Evolutionary conservation across 2,113 vertebrate species (phyloP).

Genomic region (Rhinichthys klamathensis): DNA sequence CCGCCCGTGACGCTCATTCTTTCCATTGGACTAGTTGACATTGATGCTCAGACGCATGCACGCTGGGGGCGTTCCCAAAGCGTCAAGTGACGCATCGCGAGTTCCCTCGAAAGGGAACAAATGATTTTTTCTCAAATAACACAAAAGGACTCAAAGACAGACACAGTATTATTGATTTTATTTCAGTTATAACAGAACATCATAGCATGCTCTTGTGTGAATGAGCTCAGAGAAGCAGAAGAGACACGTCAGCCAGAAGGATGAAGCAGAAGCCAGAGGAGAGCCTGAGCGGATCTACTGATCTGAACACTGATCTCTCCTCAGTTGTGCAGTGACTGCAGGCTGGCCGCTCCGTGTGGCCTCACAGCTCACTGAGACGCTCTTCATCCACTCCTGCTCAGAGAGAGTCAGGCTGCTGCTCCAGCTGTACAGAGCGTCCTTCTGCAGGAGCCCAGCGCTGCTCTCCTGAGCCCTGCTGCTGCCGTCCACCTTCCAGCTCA

Average conservation of each 20-base stretch:
- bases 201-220: background rate
- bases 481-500: conserved; percentile 61
- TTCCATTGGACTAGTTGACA: no score
- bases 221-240: background rate
- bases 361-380: conserved; percentile 61
- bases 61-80: no score
- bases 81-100: no score
- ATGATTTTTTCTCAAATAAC: background rate
- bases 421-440: conserved; percentile 40
- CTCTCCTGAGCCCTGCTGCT: conserved; percentile 41
- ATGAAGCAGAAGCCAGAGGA: background rate
- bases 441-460: conserved; percentile 47
- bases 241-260: background rate
- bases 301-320: conserved; percentile 54
- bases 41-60: no score
- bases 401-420: conserved; percentile 58
- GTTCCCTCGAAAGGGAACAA: no score
- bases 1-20: no score
- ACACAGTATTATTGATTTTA: background rate
- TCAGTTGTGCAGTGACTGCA: conserved; percentile 58
- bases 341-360: conserved; percentile 56
- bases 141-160: background rate
- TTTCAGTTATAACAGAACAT: background rate
- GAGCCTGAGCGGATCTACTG: conserved; percentile 39
- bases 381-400: conserved; percentile 57